Conservation (phyloP, 1,140 invertebrate genomes). For the Aplysia californica region DNA sequence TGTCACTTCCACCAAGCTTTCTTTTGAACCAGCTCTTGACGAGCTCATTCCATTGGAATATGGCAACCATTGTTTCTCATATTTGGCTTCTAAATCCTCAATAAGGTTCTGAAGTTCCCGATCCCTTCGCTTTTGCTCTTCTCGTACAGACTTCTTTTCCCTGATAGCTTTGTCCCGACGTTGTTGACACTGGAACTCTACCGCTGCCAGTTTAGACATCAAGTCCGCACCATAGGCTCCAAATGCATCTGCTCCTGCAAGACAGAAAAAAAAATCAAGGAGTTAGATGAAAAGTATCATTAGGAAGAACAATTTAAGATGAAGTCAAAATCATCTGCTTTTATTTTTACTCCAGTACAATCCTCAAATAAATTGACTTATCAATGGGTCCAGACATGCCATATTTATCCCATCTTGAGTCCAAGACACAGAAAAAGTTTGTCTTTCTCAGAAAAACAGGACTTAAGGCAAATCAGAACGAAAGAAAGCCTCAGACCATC, state of each 20-base stretch:
- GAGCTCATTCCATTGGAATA: background rate
- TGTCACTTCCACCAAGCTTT: background rate
- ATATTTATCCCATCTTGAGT: too few species aligned
- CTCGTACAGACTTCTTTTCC: conserved; percentile 1
- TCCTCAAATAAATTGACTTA: too few species aligned
- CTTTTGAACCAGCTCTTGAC: background rate
- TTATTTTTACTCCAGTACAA: too few species aligned
- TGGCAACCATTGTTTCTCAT: conserved; percentile 16
- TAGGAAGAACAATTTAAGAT: background rate
- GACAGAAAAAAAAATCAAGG: background rate
- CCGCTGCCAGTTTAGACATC: background rate
- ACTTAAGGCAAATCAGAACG: too few species aligned
- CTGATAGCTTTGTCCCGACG: background rate
- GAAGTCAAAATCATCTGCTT: background rate
- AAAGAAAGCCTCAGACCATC: too few species aligned
- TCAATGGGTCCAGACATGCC: too few species aligned
- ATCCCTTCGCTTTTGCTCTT: background rate
- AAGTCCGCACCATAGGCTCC: conserved; percentile 8
- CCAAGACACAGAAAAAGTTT: too few species aligned
- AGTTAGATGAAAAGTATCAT: too few species aligned
- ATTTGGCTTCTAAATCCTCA: conserved; percentile 17
- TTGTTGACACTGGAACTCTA: conserved; percentile 5
- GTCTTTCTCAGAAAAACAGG: too few species aligned
- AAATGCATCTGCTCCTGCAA: background rate
- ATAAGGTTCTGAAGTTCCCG: conserved; percentile 3